Evolutionary conservation across 2,888 invertebrate genomes (phyloP), one percentile per base, ranked within the genome.

Genomic region (Drosophila pseudotalamancana): DNA sequence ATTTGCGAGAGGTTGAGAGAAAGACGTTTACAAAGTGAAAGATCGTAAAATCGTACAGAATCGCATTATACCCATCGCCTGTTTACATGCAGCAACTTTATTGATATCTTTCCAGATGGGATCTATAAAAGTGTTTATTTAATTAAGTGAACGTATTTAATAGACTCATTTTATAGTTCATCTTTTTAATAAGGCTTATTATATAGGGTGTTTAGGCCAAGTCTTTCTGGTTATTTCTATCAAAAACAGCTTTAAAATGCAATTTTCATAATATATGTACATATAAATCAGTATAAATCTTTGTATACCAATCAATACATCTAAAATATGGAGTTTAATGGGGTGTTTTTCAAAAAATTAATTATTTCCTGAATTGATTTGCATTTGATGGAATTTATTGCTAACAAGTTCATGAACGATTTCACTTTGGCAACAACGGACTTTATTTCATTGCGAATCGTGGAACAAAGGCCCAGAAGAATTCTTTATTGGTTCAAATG

Each of bases 371-470:
- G 34, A 54, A 21, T 51, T 49, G 40, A 48, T 55, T 71, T 39
- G 56, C 37, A 48, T 55, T 42, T 51, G 27, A 31, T 25, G 29
- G 42, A 9, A 27, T 60, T 69, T 49, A 48, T 61, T 14, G 23
- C 23, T 34, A 42, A 39, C 9, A 68, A 73, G 61, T 68, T 71
- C 54, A 64, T 64, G 48, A 11, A 65, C 73, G 77, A 72, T 77
- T 72, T 72, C 77, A 72, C 77, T 54, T 72, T 54, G 46, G 21
- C 43, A 4, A 56, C 35, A 62, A 49, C 34, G 5, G 27, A 23
- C 31, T 37, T 51, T 27, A 57, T 34, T 46, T 39, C 43, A 48
- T 51, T 75, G 71, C 76, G 39, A 75, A 75, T 51, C 40, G 4
- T 8, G 5, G 19, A 11, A 73, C 49, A 70, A 60, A 12, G 39